These are phyloP conservation scores for Nyctibius grandis DNA, from an alignment of 2,797 vertebrate genomes.

Conservation along the genomic window DNA sequence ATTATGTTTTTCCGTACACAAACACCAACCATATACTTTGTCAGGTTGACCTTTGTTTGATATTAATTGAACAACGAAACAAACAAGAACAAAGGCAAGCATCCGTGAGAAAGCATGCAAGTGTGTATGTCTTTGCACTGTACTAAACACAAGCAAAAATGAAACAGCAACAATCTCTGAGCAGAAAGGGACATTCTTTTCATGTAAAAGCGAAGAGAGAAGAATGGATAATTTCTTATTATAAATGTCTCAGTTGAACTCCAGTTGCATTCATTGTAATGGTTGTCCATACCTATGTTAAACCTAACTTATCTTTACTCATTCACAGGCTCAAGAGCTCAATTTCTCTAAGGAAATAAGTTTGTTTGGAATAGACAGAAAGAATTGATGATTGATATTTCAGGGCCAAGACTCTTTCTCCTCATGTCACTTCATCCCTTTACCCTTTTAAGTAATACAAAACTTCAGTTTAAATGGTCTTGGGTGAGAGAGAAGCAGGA, in stretches of 20 bases:
- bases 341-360: not conserved
- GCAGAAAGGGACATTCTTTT: not conserved
- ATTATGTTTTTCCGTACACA: constrained; percentile 40
- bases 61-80: constrained; percentile 52
- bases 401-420: not conserved
- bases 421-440: not conserved
- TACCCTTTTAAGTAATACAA: not conserved
- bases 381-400: not conserved
- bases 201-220: not conserved
- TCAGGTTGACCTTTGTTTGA: constrained; percentile 63
- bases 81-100: constrained; percentile 7
- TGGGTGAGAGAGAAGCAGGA: not conserved
- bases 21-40: constrained; percentile 28
- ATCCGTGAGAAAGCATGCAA: not conserved
- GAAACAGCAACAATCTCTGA: not conserved
- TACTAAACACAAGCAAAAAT: not conserved
- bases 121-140: not conserved
- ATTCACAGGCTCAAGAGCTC: not conserved
- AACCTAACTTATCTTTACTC: not conserved
- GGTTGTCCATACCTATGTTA: not conserved
- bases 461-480: not conserved
- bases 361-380: not conserved
- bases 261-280: not conserved
- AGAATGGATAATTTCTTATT: not conserved
- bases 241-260: not conserved